A percentile compares a stretch with the other conserved stretches of the same genome.
These are phyloP conservation scores for Rhabdomys dilectus DNA, from an alignment of 2,113 vertebrate genomes.

Conservation along the genomic window DNA sequence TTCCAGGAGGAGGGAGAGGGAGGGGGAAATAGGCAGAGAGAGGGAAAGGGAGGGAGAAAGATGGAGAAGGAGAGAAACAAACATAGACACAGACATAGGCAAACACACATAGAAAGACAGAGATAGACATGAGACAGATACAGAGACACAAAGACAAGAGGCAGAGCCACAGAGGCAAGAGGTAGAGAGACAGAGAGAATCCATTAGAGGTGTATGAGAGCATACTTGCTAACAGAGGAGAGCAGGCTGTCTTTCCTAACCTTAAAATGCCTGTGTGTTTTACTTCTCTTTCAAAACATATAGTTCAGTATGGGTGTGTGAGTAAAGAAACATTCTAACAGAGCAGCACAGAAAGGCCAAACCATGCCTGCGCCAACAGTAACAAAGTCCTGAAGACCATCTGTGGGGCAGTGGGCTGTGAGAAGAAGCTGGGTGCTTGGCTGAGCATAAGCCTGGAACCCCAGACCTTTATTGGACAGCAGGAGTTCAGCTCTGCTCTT, in stretches of 20 bases:
- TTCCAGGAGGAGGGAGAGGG: no score
- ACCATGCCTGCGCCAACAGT: not conserved
- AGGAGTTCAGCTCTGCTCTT: no score
- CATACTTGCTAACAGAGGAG: not conserved
- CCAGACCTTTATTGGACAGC: no score
- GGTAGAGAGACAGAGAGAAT: not conserved
- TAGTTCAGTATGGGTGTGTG: not conserved
- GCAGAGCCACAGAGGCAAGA: not conserved
- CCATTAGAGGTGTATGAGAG: not conserved
- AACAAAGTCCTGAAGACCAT: not conserved
- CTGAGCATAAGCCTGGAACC: no score
- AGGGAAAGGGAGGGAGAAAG: rapidly evolving
- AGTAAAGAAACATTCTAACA: not conserved
- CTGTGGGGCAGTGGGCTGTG: no score
- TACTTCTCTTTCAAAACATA: slow-evolving; percentile 9
- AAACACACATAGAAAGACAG: no score
- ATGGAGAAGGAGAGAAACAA: no score
- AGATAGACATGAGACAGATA: no score
- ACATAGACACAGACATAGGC: no score
- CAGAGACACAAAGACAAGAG: not conserved
- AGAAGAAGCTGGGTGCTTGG: no score
- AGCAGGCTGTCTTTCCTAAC: not conserved
- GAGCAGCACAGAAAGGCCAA: not conserved
- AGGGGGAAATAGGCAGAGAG: rapidly evolving
- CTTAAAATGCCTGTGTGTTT: not conserved